These are phyloP conservation scores for Napeogenes sylphis DNA, from an alignment of 2,888 invertebrate genomes.

Conservation along the genomic window DNA sequence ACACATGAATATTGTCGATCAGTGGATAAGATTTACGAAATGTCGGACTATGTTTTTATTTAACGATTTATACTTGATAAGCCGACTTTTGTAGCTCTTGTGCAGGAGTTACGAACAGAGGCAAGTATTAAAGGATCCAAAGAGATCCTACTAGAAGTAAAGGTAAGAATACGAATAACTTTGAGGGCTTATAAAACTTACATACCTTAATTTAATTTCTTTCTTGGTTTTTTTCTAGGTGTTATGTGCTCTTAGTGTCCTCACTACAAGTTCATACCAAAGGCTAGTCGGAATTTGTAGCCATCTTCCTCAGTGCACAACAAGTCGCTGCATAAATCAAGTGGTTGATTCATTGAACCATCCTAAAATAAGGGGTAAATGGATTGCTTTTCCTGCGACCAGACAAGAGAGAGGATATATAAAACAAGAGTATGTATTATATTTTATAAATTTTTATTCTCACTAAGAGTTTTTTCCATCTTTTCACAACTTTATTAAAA, in stretches of 20 bases:
- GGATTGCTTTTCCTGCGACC: constrained; percentile 24
- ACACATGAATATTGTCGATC: too few species aligned
- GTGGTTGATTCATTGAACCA: constrained; percentile 24
- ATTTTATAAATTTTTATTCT: too few species aligned
- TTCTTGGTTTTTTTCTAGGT: constrained; percentile 14
- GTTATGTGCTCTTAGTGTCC: constrained; percentile 26
- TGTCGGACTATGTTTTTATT: too few species aligned
- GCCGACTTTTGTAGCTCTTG: too few species aligned
- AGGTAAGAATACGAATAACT: too few species aligned
- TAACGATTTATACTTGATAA: too few species aligned
- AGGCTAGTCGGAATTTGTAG: constrained; percentile 26
- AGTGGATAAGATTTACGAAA: too few species aligned
- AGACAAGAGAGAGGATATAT: constrained; percentile 21
- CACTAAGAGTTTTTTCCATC: too few species aligned
- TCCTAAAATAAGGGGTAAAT: constrained; percentile 12
- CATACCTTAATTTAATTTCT: background rate
- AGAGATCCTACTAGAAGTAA: too few species aligned
- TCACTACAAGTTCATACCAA: constrained; percentile 21
- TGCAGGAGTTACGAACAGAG: too few species aligned
- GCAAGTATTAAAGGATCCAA: too few species aligned
- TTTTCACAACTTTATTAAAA: too few species aligned
- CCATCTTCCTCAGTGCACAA: constrained; percentile 27
- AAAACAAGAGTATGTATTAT: constrained; percentile 21
- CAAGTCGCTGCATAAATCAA: constrained; percentile 30
- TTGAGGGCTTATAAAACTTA: constrained; percentile 13